Evolutionary conservation across 2,113 vertebrate genomes (phyloP).

Genomic region (Mystacornis crossleyi): DNA sequence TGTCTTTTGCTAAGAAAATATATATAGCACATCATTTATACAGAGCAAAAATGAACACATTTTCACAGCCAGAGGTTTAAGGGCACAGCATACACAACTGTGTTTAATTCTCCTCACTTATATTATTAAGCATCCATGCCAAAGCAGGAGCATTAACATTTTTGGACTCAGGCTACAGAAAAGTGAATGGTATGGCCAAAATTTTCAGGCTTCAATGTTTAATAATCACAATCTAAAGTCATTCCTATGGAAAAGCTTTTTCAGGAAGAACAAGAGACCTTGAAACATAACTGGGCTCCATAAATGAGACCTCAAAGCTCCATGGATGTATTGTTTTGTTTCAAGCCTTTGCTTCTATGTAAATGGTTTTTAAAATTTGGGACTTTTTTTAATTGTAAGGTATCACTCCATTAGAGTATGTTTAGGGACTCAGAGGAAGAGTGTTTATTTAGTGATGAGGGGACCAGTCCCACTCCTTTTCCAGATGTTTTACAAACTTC

Average conservation of each 20-base stretch:
- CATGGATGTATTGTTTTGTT: background rate
- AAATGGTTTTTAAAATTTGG: background rate
- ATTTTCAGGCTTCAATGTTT: background rate
- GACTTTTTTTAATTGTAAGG: background rate
- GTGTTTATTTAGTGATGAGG: background rate
- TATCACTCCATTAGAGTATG: background rate
- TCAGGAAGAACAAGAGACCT: background rate
- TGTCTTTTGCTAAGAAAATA: background rate
- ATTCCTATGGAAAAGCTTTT: background rate
- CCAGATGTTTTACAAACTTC: background rate
- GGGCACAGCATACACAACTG: constrained; percentile 59
- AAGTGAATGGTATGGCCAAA: background rate
- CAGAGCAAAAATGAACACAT: background rate
- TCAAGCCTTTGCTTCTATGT: background rate
- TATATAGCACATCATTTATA: constrained; percentile 22
- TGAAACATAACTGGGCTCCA: background rate
- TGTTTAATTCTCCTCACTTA: constrained; percentile 61
- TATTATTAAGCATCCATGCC: constrained; percentile 39
- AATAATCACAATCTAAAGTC: background rate
- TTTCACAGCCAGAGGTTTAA: constrained; percentile 44
- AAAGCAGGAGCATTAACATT: constrained; percentile 55
- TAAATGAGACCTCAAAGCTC: background rate
- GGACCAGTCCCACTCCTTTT: background rate
- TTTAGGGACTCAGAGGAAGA: background rate
- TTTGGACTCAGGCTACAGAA: background rate